Evolutionary conservation across 2,797 vertebrate genomes (phyloP), one percentile per base, ranked within the genome.

Genomic region (Oreochromis mossambicus): DNA sequence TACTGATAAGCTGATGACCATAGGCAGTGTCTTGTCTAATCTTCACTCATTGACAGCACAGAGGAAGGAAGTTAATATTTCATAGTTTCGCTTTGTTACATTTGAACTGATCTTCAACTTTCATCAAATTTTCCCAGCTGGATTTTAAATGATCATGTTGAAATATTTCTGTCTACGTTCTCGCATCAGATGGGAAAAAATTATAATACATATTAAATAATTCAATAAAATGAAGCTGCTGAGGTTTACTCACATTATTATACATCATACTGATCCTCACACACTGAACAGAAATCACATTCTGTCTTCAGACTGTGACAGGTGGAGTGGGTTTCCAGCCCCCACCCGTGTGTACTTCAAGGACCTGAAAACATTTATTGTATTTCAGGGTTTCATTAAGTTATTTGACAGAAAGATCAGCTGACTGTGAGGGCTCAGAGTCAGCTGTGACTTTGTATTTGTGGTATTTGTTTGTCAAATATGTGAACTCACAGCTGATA

Each of bases 201-300:
- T n/a, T 24, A 24, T 24, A 24, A 24, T 24, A 24, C 24, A 24
- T 24, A 24, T 24, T 24, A 24, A 24, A 24, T 24, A 24, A 24
- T 24, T 24, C 14, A n/a, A n/a, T n/a, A n/a, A n/a, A n/a, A 7
- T 7, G 11, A 54, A 24, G 3, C 10, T 54, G 21, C 21, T 52
- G 1, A 11, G 11, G 50, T 21, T 52, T 21, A 21, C 50, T 11
- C 50, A 52, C 50, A 6, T 52, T 1, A 52, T 52, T 52, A 21
- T 52, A 54, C 51, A 52, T 52, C 51, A 24, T 7, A 24, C 51
- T 54, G 51, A 54, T 54, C 51, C 52, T 54, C 52, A 24, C 52
- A 24, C 11, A 24, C 11, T 54, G 2, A 38, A 54, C n/a, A 54
- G 5, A 24, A 54, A 52, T 0, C 51, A 7, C 1, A 0, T 55